These are phyloP conservation scores for Pasiphila rectangulata DNA, from an alignment of 2,888 invertebrate species.

Conservation along the genomic window DNA sequence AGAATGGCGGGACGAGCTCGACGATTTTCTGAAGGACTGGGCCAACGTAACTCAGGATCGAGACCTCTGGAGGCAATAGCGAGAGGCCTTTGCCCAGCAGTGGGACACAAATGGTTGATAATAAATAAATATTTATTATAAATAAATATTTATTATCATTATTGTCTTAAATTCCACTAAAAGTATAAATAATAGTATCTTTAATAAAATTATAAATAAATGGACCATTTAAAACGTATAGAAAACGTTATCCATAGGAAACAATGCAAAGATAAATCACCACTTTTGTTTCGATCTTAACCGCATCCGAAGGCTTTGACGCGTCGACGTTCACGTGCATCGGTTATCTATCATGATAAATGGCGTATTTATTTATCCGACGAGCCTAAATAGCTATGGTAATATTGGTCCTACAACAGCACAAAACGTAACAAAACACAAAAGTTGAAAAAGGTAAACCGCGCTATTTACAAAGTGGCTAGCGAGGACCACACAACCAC, in stretches of 20 bases:
- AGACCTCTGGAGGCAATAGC: too few relatives aligned
- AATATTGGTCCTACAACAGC: constrained; percentile 81
- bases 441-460: constrained; percentile 82
- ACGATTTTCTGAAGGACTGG: too few relatives aligned
- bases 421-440: constrained; percentile 82
- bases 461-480: constrained; percentile 82
- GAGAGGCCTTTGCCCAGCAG: too few relatives aligned
- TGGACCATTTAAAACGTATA: constrained; percentile 17
- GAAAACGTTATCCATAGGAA: constrained; percentile 42
- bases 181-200: too few relatives aligned
- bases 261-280: constrained; percentile 67
- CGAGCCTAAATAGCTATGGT: constrained; percentile 81
- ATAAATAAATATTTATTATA: too few relatives aligned
- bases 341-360: constrained; percentile 80
- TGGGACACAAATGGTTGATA: too few relatives aligned
- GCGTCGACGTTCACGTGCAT: constrained; percentile 70
- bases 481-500: constrained; percentile 80
- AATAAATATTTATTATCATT: too few relatives aligned
- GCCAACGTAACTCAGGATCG: too few relatives aligned
- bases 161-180: too few relatives aligned
- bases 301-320: constrained; percentile 61
- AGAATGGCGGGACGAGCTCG: too few relatives aligned
- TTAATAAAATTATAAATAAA: constrained; percentile 7
- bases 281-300: constrained; percentile 68
- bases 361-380: constrained; percentile 81